phyloP scores from a whole-genome alignment of 2,797 vertebrate genomes.

The Danio choprae region DNA sequence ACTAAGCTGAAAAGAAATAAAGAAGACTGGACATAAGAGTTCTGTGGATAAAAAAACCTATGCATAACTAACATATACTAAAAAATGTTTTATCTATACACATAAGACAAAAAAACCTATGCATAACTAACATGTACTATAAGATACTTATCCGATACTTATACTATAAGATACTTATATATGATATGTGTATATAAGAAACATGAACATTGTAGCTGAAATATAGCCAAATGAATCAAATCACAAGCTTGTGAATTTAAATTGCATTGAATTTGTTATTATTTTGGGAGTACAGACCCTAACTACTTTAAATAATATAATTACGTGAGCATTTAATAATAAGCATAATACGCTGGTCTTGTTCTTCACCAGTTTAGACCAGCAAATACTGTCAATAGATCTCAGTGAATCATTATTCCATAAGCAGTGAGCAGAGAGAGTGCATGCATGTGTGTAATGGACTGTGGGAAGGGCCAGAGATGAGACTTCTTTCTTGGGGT shows the following conservation, averaged over 20 bases:
- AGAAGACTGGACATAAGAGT: too few relatives aligned
- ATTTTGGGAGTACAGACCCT: neutral
- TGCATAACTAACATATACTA: too few relatives aligned
- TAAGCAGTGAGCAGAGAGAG: slow-evolving; percentile 37
- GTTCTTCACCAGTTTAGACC: slow-evolving; percentile 17
- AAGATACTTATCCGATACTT: too few relatives aligned
- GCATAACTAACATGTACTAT: too few relatives aligned
- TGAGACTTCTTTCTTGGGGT: slow-evolving; percentile 76
- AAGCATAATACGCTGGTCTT: neutral
- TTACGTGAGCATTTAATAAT: neutral
- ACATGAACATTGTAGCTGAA: neutral
- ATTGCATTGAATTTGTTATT: neutral
- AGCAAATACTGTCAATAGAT: slow-evolving; percentile 28
- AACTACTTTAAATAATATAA: neutral
- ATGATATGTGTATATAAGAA: neutral
- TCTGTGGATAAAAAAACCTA: too few relatives aligned
- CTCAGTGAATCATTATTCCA: slow-evolving; percentile 49
- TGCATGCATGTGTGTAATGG: slow-evolving; percentile 48
- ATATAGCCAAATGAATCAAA: neutral
- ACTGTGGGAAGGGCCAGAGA: slow-evolving; percentile 51
- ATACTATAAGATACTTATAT: too few relatives aligned
- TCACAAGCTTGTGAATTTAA: neutral
- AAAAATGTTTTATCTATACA: too few relatives aligned
- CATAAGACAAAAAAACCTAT: too few relatives aligned
- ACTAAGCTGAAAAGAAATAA: too few relatives aligned